Evolutionary conservation across 2,888 invertebrate species (phyloP).

Genomic region (Idaea dimidiata): DNA sequence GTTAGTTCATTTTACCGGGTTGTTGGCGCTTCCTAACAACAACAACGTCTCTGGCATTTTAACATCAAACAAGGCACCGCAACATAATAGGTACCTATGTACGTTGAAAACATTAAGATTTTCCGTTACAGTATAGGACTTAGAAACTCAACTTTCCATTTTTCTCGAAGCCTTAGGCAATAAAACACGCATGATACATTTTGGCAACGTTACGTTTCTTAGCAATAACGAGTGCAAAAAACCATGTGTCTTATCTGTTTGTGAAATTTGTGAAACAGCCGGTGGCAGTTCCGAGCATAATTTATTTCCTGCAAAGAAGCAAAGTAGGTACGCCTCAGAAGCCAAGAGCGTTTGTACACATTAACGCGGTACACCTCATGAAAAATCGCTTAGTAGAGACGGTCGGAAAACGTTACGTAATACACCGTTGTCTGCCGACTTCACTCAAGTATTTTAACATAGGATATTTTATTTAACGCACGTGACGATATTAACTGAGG

Average conservation of each 20-base stretch:
- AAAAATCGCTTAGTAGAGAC: constrained; percentile 76
- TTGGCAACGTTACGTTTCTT: constrained; percentile 15
- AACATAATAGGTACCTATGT: not conserved
- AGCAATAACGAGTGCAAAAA: constrained; percentile 27
- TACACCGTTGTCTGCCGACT: constrained; percentile 37
- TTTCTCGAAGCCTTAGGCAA: constrained; percentile 15
- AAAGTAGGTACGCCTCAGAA: constrained; percentile 64
- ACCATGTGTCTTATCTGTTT: constrained; percentile 51
- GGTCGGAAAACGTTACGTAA: constrained; percentile 50
- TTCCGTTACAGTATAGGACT: not conserved
- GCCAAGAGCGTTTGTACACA: constrained; percentile 75
- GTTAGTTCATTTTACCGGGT: constrained; percentile 8
- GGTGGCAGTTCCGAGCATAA: constrained; percentile 62
- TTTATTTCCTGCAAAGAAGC: constrained; percentile 75
- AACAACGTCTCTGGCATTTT: not conserved
- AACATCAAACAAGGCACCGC: not conserved
- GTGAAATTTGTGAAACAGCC: constrained; percentile 55
- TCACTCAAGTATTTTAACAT: constrained; percentile 32
- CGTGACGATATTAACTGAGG: not conserved
- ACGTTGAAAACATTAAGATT: constrained; percentile 12
- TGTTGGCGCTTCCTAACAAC: not conserved
- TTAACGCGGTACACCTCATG: constrained; percentile 75
- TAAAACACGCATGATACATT: constrained; percentile 26
- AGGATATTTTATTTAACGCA: not conserved
- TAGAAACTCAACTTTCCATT: not conserved